Percentiles rank a stretch among this genome's conserved stretches.
phyloP scores from a whole-genome alignment of 2,797 vertebrate genomes.

The Salmo trutta region DNA sequence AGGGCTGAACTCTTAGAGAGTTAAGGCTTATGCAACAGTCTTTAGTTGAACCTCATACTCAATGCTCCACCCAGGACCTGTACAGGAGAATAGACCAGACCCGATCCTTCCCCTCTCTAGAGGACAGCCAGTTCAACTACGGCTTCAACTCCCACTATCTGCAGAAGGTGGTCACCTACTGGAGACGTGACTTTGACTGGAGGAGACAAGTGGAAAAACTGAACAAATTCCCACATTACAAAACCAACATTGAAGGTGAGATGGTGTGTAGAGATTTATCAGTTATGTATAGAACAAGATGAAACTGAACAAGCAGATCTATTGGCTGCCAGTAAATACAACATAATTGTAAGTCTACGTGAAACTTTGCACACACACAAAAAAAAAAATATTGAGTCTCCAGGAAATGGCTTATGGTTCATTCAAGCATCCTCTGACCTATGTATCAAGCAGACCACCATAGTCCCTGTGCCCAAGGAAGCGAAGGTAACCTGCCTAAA shows the following conservation, averaged over 20 bases:
- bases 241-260: slow-evolving; percentile 87
- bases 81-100: slow-evolving; percentile 79
- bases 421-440: background rate
- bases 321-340: background rate
- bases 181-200: slow-evolving; percentile 88
- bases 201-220: slow-evolving; percentile 81
- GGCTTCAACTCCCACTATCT: slow-evolving; percentile 85
- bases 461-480: too few species aligned
- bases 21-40: background rate
- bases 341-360: background rate
- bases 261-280: background rate
- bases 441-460: too few species aligned
- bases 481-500: too few species aligned
- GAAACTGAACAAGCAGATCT: background rate
- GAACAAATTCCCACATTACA: slow-evolving; percentile 87
- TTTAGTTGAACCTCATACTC: background rate
- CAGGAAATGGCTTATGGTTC: background rate
- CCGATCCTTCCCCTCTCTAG: slow-evolving; percentile 74
- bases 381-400: background rate
- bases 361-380: background rate
- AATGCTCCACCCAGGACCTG: slow-evolving; percentile 75
- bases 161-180: slow-evolving; percentile 81
- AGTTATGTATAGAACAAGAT: background rate
- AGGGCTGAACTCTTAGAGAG: background rate
- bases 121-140: slow-evolving; percentile 83